Conservation (phyloP, 2,113 vertebrate species). For the Labrus mixtus region DNA sequence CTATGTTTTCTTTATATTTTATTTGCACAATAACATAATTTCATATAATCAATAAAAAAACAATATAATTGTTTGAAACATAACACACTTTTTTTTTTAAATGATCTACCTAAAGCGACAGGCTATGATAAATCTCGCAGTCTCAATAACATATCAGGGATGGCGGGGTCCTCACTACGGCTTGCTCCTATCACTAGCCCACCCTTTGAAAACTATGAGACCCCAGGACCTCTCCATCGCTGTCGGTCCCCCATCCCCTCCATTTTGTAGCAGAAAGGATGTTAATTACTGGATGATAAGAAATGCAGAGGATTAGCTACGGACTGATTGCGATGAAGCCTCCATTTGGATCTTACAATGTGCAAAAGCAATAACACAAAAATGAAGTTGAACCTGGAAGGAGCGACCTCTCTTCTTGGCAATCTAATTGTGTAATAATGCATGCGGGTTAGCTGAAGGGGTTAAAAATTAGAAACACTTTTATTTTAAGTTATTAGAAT, state of each 20-base stretch:
- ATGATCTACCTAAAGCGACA: slow-evolving; percentile 68
- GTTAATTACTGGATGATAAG: slow-evolving; percentile 47
- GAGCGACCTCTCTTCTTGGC: slow-evolving; percentile 59
- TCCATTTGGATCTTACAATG: slow-evolving; percentile 36
- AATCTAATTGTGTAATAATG: slow-evolving; percentile 64
- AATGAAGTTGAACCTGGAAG: slow-evolving; percentile 68
- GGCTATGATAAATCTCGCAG: slow-evolving; percentile 94
- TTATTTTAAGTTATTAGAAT: slow-evolving; percentile 26
- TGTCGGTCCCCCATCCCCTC: slow-evolving; percentile 91
- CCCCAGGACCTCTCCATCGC: slow-evolving; percentile 87
- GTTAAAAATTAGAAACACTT: slow-evolving; percentile 41
- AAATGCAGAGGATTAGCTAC: slow-evolving; percentile 29
- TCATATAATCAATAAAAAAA: background rate
- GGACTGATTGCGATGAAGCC: slow-evolving; percentile 27
- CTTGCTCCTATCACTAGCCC: slow-evolving; percentile 88
- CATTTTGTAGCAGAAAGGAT: slow-evolving; percentile 86
- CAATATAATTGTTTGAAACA: background rate
- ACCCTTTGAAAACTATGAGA: slow-evolving; percentile 85
- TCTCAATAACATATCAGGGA: slow-evolving; percentile 92
- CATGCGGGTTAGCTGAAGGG: slow-evolving; percentile 67
- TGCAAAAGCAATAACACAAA: slow-evolving; percentile 79
- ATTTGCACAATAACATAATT: slow-evolving; percentile 23
- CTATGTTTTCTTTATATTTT: slow-evolving; percentile 30
- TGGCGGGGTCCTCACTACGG: slow-evolving; percentile 88
- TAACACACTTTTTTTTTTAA: background rate